Evolutionary conservation across 2,888 invertebrate genomes (phyloP).

Genomic region (Desoria tigrina): DNA sequence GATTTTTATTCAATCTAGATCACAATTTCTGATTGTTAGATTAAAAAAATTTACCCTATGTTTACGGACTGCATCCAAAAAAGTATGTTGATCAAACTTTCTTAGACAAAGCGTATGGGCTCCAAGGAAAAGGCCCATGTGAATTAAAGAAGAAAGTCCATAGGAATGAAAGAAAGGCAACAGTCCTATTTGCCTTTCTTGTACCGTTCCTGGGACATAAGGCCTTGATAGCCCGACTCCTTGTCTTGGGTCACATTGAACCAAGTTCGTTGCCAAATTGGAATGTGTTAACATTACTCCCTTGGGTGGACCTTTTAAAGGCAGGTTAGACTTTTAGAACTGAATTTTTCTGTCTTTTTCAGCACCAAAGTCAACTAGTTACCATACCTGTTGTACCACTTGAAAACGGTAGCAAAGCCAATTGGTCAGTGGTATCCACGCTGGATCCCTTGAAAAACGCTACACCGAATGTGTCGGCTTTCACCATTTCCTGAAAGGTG

Average conservation of each 20-base stretch:
- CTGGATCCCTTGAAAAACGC: conserved; percentile 32
- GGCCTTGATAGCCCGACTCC: conserved; percentile 19
- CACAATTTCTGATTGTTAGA: not conserved
- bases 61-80: conserved; percentile 38
- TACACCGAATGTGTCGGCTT: conserved; percentile 37
- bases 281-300: conserved; percentile 49
- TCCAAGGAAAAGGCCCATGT: conserved; percentile 30
- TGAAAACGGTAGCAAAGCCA: conserved; percentile 63
- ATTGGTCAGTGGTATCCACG: conserved; percentile 53
- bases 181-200: conserved; percentile 46
- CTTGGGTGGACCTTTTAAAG: conserved; percentile 47
- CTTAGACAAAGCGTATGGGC: conserved; percentile 36
- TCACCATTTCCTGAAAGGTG: conserved; percentile 46
- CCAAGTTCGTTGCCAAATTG: conserved; percentile 39
- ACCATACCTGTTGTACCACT: conserved; percentile 72
- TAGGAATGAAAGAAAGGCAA: conserved; percentile 51
- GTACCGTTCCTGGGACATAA: conserved; percentile 15
- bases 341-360: no score
- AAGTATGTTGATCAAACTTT: conserved; percentile 45
- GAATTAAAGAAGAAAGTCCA: conserved; percentile 36
- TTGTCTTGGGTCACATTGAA: conserved; percentile 30
- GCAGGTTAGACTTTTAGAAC: no score
- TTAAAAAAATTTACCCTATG: conserved; percentile 35
- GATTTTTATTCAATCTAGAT: not conserved
- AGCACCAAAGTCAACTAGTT: no score